A percentile compares a stretch with the other conserved stretches of the same genome.
These are phyloP conservation scores for Pterocles burchelli DNA, from an alignment of 2,113 vertebrate species.

Conservation along the genomic window DNA sequence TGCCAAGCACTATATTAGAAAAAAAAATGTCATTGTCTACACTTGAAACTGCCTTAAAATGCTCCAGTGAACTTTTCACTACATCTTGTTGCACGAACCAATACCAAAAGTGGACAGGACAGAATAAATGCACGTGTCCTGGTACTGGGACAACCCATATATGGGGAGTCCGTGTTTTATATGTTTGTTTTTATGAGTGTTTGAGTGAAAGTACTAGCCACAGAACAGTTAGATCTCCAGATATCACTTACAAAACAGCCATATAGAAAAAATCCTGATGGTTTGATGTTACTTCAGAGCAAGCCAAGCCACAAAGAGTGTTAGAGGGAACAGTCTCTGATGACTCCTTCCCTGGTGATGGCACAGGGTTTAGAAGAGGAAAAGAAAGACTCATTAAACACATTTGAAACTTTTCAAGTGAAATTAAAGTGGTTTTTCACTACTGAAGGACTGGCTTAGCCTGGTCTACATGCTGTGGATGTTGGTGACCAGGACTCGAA, in stretches of 20 bases:
- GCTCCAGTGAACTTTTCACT: background rate
- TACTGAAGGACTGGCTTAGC: background rate
- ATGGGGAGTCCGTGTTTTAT: background rate
- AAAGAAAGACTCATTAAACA: background rate
- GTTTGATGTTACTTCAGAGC: background rate
- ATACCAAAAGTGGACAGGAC: background rate
- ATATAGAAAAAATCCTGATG: background rate
- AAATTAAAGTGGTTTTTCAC: background rate
- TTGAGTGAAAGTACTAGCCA: background rate
- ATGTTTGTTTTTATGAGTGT: background rate
- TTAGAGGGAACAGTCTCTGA: background rate
- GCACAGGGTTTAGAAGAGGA: background rate
- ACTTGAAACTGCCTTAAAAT: background rate
- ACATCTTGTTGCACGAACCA: background rate
- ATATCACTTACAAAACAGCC: background rate
- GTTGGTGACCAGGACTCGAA: background rate
- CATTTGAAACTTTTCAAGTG: background rate
- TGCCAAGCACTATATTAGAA: background rate
- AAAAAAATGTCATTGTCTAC: background rate
- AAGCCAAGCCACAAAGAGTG: background rate
- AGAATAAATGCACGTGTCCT: background rate
- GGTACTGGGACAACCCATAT: background rate
- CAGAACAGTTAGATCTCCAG: background rate
- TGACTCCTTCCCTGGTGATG: background rate
- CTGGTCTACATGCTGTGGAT: background rate